Conservation (phyloP, 2,888 invertebrate species). For the Spilarctia lutea region DNA sequence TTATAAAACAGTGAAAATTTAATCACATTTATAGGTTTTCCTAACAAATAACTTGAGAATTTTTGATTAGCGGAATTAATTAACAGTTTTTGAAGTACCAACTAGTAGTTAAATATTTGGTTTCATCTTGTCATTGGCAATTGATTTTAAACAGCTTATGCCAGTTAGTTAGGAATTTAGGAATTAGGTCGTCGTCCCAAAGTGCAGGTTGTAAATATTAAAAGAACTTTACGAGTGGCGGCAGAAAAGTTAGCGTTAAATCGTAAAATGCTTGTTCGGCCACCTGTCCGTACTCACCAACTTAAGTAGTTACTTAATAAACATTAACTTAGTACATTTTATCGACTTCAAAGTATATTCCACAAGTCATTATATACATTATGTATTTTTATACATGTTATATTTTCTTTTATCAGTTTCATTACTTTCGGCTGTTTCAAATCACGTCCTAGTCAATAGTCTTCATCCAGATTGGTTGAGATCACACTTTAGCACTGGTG, state of each 20-base stretch:
- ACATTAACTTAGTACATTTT: slow-evolving; percentile 3
- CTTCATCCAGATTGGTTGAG: no score
- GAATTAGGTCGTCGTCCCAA: background rate
- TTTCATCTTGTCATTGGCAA: background rate
- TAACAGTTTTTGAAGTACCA: background rate
- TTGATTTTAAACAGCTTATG: background rate
- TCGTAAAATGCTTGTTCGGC: slow-evolving; percentile 12
- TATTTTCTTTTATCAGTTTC: no score
- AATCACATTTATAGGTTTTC: no score
- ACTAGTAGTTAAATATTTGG: background rate
- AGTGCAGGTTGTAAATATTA: slow-evolving; percentile 5
- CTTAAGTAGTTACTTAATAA: background rate
- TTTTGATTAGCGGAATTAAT: background rate
- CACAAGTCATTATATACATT: background rate
- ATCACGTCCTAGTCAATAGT: background rate
- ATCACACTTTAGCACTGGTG: no score
- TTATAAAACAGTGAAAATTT: no score
- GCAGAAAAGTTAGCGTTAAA: slow-evolving; percentile 16
- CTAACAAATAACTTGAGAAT: background rate
- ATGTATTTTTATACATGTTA: background rate
- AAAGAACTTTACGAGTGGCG: slow-evolving; percentile 14
- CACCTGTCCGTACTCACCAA: slow-evolving; percentile 5
- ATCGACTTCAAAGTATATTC: background rate
- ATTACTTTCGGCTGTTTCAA: background rate
- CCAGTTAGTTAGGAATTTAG: background rate